phyloP scores from a whole-genome alignment of 1,140 invertebrate genomes.

The Brachionus plicatilis region DNA sequence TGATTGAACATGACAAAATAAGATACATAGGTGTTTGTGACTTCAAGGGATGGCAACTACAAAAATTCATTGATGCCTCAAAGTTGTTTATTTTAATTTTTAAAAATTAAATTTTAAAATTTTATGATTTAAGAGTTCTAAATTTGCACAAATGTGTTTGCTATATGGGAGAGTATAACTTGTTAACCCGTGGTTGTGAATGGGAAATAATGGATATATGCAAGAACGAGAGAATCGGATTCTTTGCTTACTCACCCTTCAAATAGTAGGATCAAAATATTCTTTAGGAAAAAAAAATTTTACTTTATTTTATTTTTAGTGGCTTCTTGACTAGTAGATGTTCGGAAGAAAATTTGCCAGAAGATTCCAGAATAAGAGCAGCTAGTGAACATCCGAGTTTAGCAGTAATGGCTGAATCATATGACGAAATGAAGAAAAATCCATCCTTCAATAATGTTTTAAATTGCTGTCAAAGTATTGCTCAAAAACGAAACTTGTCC shows the following conservation, averaged over 20 bases:
- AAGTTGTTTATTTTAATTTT: neutral
- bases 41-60: constrained; percentile 47
- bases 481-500: neutral
- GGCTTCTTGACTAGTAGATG: constrained; percentile 3
- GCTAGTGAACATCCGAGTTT: neutral
- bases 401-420: neutral
- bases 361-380: neutral
- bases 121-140: neutral
- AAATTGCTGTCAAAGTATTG: neutral
- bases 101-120: neutral
- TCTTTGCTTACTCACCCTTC: constrained; percentile 46
- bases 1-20: constrained; percentile 46
- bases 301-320: neutral
- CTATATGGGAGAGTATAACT: constrained; percentile 44
- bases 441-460: neutral
- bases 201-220: constrained; percentile 47
- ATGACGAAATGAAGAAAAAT: constrained; percentile 17
- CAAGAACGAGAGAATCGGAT: constrained; percentile 45
- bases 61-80: constrained; percentile 45
- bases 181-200: constrained; percentile 45
- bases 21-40: constrained; percentile 48
- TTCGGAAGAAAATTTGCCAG: neutral
- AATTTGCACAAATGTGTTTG: constrained; percentile 35
- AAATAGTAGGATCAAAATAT: constrained; percentile 43
- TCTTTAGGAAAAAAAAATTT: neutral